A percentile compares a stretch with the other conserved stretches of the same genome.
phyloP scores from a whole-genome alignment of 2,888 invertebrate species.

The Apomyelois bistriatella region DNA sequence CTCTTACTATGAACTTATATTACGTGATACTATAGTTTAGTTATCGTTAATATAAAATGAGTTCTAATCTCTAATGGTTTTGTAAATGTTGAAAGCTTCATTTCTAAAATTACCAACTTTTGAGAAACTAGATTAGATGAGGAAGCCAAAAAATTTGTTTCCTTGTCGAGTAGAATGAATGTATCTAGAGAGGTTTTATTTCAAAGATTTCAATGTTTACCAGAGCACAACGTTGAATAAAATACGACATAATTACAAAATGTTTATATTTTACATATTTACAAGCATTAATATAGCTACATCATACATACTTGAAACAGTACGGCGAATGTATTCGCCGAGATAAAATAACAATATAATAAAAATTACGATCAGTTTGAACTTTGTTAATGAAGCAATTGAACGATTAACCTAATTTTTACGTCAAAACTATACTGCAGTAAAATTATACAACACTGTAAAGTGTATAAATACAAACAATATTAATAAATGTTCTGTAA shows the following conservation, averaged over 20 bases:
- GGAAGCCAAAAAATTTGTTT: neutral
- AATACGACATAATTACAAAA: constrained; percentile 25
- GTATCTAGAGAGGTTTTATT: neutral
- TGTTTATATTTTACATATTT: constrained; percentile 72
- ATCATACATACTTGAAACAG: constrained; percentile 21
- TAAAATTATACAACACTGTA: too few species aligned
- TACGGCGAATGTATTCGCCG: constrained; percentile 10
- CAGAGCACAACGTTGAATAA: constrained; percentile 12
- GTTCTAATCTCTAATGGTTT: too few species aligned
- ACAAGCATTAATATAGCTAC: constrained; percentile 63
- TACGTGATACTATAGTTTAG: too few species aligned
- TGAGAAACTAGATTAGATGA: too few species aligned
- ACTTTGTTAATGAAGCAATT: neutral
- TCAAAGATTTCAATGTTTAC: neutral
- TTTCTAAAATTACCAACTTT: too few species aligned
- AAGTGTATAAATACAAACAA: too few species aligned
- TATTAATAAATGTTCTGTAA: too few species aligned
- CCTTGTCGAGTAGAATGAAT: neutral
- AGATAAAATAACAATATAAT: neutral
- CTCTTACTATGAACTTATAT: too few species aligned
- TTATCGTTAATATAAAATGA: too few species aligned
- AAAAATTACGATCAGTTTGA: neutral
- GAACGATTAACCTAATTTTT: too few species aligned
- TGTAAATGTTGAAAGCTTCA: too few species aligned
- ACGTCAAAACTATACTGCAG: too few species aligned